A percentile compares a stretch with the other conserved stretches of the same genome.
Conservation (phyloP, 1,140 invertebrate species). For the Drosophila ficusphila region DNA sequence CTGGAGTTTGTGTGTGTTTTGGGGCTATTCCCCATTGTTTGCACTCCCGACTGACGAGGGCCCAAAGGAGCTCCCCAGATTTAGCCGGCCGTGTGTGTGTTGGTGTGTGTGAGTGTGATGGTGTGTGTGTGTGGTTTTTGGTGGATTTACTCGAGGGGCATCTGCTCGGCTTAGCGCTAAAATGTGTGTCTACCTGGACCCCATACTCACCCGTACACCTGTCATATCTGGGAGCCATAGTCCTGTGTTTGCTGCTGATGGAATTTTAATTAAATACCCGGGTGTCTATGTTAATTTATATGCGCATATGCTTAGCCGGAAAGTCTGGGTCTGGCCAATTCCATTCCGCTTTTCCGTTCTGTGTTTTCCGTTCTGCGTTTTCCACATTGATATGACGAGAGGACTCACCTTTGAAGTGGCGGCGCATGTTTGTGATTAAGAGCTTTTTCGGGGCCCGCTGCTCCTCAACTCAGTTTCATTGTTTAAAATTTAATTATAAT, state of each 20-base stretch:
- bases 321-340: conserved; percentile 31
- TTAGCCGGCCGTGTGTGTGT: conserved; percentile 39
- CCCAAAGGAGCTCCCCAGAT: conserved; percentile 65
- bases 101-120: too few species aligned
- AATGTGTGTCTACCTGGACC: conserved; percentile 58
- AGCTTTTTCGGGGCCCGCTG: conserved; percentile 55
- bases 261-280: conserved; percentile 83
- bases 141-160: conserved; percentile 62
- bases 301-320: conserved; percentile 79
- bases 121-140: conserved; percentile 70
- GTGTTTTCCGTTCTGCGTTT: conserved; percentile 9
- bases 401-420: conserved; percentile 66
- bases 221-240: conserved; percentile 29
- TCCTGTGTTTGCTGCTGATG: conserved; percentile 56
- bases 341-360: conserved; percentile 44
- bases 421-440: conserved; percentile 81
- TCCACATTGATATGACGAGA: conserved; percentile 59
- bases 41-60: conserved; percentile 40
- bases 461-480: conserved; percentile 67
- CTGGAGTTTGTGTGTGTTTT: conserved; percentile 20
- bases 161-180: conserved; percentile 65
- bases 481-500: conserved; percentile 83
- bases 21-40: conserved; percentile 63
- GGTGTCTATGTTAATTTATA: conserved; percentile 83
- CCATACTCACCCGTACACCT: not conserved